Evolutionary conservation across 2,797 vertebrate genomes (phyloP).

Genomic region (Oophaga sylvatica): DNA sequence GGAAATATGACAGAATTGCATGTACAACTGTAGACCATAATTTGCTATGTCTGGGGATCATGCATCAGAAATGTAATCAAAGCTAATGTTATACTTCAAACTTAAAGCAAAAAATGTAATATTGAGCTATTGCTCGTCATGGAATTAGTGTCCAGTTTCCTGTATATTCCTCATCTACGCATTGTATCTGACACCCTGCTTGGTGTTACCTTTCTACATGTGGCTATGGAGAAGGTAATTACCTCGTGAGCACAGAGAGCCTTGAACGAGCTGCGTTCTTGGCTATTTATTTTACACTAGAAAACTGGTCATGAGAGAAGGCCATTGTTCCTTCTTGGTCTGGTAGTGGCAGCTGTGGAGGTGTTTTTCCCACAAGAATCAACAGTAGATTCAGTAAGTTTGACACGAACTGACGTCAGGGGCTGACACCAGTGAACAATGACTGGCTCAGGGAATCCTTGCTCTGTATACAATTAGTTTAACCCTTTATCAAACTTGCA

Average conservation of each 20-base stretch:
- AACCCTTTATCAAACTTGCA: slow-evolving; percentile 5
- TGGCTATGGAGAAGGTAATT: slow-evolving; percentile 46
- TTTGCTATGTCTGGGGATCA: neutral
- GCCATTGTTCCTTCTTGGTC: slow-evolving; percentile 53
- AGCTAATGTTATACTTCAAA: neutral
- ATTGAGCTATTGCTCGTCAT: neutral
- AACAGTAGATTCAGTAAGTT: slow-evolving; percentile 42
- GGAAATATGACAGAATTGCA: neutral
- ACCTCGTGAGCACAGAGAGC: slow-evolving; percentile 51
- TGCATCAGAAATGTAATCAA: neutral
- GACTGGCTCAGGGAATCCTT: slow-evolving; percentile 42
- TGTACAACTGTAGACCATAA: neutral
- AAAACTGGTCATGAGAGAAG: slow-evolving; percentile 53
- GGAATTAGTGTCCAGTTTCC: neutral
- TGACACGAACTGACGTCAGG: slow-evolving; percentile 45
- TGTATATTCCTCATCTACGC: neutral
- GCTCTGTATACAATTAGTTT: neutral
- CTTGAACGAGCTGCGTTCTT: slow-evolving; percentile 48
- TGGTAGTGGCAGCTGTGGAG: slow-evolving; percentile 41
- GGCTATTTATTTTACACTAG: slow-evolving; percentile 56
- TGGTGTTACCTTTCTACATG: slow-evolving; percentile 22
- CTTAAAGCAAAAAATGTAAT: no score
- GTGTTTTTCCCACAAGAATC: slow-evolving; percentile 60
- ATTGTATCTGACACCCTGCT: slow-evolving; percentile 18
- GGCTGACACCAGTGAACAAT: slow-evolving; percentile 52